Conservation (phyloP, 2,888 invertebrate genomes). For the Cryptocephalus primarius region DNA sequence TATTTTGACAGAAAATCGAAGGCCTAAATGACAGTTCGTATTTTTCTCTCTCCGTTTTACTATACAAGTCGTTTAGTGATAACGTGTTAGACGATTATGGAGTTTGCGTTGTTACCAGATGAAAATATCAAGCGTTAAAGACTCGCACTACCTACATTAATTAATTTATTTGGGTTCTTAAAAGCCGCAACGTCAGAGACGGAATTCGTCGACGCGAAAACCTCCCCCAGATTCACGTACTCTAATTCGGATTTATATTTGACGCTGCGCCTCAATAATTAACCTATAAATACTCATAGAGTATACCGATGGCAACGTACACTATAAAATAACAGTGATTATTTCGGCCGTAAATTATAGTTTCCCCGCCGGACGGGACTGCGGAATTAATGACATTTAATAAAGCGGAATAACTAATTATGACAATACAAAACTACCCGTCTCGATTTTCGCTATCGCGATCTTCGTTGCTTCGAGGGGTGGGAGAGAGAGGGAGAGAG, state of each 20-base stretch:
- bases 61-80: too few relatives aligned
- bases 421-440: conserved; percentile 2
- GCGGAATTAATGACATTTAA: conserved; percentile 8
- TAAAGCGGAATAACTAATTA: conserved; percentile 8
- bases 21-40: too few relatives aligned
- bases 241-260: conserved; percentile 11
- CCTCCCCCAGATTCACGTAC: conserved; percentile 4
- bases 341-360: conserved; percentile 9
- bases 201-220: too few relatives aligned
- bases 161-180: too few relatives aligned
- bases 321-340: conserved; percentile 13
- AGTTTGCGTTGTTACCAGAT: too few relatives aligned
- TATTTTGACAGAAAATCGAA: too few relatives aligned
- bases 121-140: too few relatives aligned
- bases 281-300: conserved; percentile 13
- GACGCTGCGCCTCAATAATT: conserved; percentile 6
- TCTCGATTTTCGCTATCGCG: conserved; percentile 1
- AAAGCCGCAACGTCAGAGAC: too few relatives aligned
- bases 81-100: too few relatives aligned
- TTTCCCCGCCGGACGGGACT: conserved; percentile 5
- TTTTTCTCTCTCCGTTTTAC: too few relatives aligned
- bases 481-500: too few relatives aligned
- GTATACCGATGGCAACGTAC: conserved; percentile 8
- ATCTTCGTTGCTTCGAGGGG: conserved; percentile 6
- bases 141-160: too few relatives aligned